Conservation (phyloP, 2,113 vertebrate genomes). For the Platichthys stellatus region DNA sequence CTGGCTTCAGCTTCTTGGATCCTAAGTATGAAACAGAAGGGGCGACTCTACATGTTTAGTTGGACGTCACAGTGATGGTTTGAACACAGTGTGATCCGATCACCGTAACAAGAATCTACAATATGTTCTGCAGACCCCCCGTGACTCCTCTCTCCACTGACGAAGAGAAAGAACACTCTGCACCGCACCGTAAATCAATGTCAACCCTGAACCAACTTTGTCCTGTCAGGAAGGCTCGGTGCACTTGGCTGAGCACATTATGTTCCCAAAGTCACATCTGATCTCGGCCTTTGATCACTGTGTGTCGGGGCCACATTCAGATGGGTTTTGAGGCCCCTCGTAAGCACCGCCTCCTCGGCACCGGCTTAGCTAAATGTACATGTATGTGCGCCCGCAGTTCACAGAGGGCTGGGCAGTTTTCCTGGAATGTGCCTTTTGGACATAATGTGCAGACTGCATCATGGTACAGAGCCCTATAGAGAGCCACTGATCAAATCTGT, state of each 20-base stretch:
- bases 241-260: slow-evolving; percentile 69
- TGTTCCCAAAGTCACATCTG: slow-evolving; percentile 63
- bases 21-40: slow-evolving; percentile 25
- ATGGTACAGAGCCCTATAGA: not conserved
- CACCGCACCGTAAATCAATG: slow-evolving; percentile 58
- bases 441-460: slow-evolving; percentile 24
- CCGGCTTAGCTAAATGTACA: slow-evolving; percentile 39
- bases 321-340: slow-evolving; percentile 55
- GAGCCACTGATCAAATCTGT: too few species aligned
- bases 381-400: not conserved
- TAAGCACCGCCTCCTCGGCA: slow-evolving; percentile 2
- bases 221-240: slow-evolving; percentile 65
- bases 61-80: slow-evolving; percentile 43
- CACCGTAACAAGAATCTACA: slow-evolving; percentile 48
- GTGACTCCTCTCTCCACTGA: slow-evolving; percentile 1
- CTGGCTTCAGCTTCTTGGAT: slow-evolving; percentile 37
- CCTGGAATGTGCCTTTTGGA: slow-evolving; percentile 36
- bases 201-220: slow-evolving; percentile 50
- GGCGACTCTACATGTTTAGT: slow-evolving; percentile 46
- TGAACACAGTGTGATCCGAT: slow-evolving; percentile 47
- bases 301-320: slow-evolving; percentile 32
- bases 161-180: slow-evolving; percentile 41
- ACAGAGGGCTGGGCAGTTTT: slow-evolving; percentile 6
- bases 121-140: slow-evolving; percentile 41
- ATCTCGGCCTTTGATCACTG: slow-evolving; percentile 70